A percentile compares a stretch with the other conserved stretches of the same genome.
Conservation (phyloP, 2,888 invertebrate species). For the Andrena minutula region DNA sequence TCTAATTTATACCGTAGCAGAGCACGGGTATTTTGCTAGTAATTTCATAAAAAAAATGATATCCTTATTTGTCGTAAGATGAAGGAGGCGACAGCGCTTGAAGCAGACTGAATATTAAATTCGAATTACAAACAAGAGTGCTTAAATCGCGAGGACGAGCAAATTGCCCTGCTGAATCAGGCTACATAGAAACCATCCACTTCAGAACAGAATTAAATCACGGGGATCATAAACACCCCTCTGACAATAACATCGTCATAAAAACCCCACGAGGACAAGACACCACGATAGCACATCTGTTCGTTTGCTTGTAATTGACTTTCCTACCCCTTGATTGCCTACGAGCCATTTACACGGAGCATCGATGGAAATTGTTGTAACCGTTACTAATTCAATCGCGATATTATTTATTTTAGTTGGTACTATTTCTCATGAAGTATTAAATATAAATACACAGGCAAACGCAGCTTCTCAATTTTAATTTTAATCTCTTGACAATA, state of each 20-base stretch:
- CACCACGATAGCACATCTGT: slow-evolving; percentile 48
- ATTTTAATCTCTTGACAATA: background rate
- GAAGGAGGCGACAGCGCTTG: background rate
- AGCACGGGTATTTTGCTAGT: too few species aligned
- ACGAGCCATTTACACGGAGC: background rate
- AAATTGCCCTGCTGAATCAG: slow-evolving; percentile 39
- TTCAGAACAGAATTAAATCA: slow-evolving; percentile 52
- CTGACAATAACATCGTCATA: slow-evolving; percentile 45
- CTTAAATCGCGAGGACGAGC: slow-evolving; percentile 14
- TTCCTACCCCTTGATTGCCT: slow-evolving; percentile 29
- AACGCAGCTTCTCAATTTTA: background rate
- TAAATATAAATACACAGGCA: background rate
- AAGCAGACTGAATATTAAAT: background rate
- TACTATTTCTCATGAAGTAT: background rate
- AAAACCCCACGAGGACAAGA: slow-evolving; percentile 41
- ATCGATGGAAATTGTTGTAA: background rate
- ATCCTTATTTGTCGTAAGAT: background rate
- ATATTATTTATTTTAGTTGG: background rate
- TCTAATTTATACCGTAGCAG: background rate
- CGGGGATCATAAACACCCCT: slow-evolving; percentile 42
- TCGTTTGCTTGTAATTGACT: slow-evolving; percentile 43
- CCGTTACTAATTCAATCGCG: background rate
- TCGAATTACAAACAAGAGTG: slow-evolving; percentile 15
- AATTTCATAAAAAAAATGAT: background rate
- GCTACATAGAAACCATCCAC: slow-evolving; percentile 44